Conservation (phyloP, 2,797 vertebrate species). For the Xyrichtys novacula region DNA sequence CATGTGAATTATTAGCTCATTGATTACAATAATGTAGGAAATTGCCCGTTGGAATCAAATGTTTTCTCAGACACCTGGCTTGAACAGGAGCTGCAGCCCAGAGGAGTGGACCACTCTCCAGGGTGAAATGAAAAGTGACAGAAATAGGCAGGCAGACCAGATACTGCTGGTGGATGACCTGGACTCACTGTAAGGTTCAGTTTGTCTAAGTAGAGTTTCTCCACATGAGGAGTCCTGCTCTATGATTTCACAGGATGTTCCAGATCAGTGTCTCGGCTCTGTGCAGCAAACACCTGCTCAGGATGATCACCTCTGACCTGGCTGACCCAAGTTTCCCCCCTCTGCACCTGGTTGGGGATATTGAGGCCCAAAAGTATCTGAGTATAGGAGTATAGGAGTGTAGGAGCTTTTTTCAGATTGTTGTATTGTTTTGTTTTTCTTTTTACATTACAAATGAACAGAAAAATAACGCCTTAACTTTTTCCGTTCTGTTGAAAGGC, state of each 20-base stretch:
- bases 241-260: background rate
- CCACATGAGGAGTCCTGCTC: background rate
- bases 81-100: slow-evolving; percentile 84
- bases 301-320: background rate
- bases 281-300: background rate
- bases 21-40: slow-evolving; percentile 96
- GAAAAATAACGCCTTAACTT: too few relatives aligned
- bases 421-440: too few relatives aligned
- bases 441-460: too few relatives aligned
- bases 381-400: too few relatives aligned
- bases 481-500: too few relatives aligned
- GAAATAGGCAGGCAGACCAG: slow-evolving; percentile 29
- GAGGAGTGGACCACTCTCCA: slow-evolving; percentile 21
- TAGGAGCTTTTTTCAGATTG: too few relatives aligned
- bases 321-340: background rate
- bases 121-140: slow-evolving; percentile 66
- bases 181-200: background rate
- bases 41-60: slow-evolving; percentile 90
- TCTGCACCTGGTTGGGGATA: background rate
- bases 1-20: slow-evolving; percentile 91
- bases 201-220: background rate
- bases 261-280: background rate
- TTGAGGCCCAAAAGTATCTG: too few relatives aligned
- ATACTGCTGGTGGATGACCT: slow-evolving; percentile 5
- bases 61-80: slow-evolving; percentile 90